Base-by-base conservation (phyloP, 2,797 vertebrate species). In the Phrynocephalus guinanensis region DNA sequence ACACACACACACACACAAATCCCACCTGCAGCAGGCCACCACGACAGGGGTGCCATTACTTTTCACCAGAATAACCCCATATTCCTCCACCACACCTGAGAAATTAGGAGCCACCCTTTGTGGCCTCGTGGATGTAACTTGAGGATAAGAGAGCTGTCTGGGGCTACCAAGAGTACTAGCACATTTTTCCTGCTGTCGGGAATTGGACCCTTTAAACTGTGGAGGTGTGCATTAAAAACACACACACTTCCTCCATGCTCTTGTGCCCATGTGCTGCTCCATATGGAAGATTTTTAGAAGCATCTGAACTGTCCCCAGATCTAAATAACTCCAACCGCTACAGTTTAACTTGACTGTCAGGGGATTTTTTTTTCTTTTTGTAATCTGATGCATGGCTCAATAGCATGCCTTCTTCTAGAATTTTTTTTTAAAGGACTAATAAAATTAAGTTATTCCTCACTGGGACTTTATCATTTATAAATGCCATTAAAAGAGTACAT, bases 211-310 rank as follows among this genome's bases (percentile, higher is more conserved):
- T 63, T 26, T 66, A 83, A 63, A 84, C 24, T 76, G 24, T 76
- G 60, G 56, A 76, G 83, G 33, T 44, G 52, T 75, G 52, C 33
- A 24, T 81, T 22, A 84, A 50, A 56, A 2, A 73, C 73, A 44
- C 38, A 44, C 38, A 44, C 38, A 84, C 24, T 78, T 73, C 52
- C 83, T 77, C 16, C 38, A n/a, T 2, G 60, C 50, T 73, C 50
- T 84, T 44, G 66, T 72, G 70, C 56, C 70, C 66, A 83, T 56
- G 70, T 83, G 82, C 82, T 83, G 9, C 5, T 63, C 68, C 78
- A 73, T 48, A 22, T 30, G 52, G 38, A 72, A 33, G 33, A 63
- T 22, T 86, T 87, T 83, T 38, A 13, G 60, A 63, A 87, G 48
- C 86, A 77, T 5, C 60, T 68, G 66, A 77, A 56, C 63, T 70